Evolutionary conservation across 2,888 invertebrate genomes (phyloP).

Genomic region (Phragmatobia fuliginosa): DNA sequence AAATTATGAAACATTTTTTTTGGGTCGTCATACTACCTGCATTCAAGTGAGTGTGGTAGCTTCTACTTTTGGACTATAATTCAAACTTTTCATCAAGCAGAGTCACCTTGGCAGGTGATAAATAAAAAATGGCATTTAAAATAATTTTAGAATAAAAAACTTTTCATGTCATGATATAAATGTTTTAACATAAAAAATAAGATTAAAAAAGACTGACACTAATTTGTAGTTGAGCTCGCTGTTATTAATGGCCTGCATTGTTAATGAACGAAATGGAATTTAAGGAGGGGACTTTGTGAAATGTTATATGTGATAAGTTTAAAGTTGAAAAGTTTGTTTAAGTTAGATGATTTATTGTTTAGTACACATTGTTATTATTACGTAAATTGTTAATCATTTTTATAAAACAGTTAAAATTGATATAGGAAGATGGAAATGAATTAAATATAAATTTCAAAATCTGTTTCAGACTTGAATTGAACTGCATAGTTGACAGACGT

Average conservation of each 20-base stretch:
- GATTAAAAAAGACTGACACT: constrained; percentile 23
- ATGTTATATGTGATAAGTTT: background rate
- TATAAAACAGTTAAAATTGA: background rate
- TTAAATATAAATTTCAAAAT: too few species aligned
- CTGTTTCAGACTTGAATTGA: too few species aligned
- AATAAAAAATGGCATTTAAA: too few species aligned
- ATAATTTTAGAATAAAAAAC: constrained; percentile 1
- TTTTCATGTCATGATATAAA: constrained; percentile 12
- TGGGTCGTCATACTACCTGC: too few species aligned
- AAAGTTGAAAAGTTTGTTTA: background rate
- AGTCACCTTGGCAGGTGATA: too few species aligned
- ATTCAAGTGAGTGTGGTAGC: too few species aligned
- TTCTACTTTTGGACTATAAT: too few species aligned
- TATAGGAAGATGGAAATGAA: too few species aligned
- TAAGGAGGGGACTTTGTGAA: background rate
- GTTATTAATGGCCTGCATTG: constrained; percentile 27
- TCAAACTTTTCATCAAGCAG: too few species aligned
- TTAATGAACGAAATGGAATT: constrained; percentile 6
- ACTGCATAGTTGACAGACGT: too few species aligned
- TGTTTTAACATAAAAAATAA: constrained; percentile 18
- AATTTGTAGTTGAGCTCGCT: constrained; percentile 25
- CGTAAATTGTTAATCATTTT: background rate
- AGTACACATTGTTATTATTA: background rate
- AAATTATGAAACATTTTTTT: too few species aligned
- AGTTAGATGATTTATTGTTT: background rate